Conservation (phyloP, 2,888 invertebrate genomes). For the Microctonus aethiopoides region DNA sequence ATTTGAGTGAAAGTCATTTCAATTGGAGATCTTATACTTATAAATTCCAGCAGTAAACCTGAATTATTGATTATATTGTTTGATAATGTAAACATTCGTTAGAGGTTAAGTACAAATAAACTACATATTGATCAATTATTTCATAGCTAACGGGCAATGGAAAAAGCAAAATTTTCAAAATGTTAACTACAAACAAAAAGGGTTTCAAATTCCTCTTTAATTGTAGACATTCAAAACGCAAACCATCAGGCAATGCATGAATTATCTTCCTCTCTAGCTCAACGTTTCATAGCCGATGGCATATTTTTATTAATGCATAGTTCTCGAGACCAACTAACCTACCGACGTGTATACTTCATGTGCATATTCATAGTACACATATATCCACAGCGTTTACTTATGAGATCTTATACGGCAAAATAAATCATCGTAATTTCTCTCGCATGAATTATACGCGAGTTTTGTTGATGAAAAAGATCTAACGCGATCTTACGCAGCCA, state of each 20-base stretch:
- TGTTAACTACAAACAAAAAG: not conserved
- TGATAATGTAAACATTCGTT: no score
- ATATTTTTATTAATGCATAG: conserved; percentile 29
- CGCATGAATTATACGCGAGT: conserved; percentile 21
- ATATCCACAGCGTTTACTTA: not conserved
- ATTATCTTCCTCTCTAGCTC: not conserved
- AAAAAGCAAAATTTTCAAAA: no score
- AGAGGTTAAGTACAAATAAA: no score
- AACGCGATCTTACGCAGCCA: conserved; percentile 30
- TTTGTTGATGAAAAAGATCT: conserved; percentile 13
- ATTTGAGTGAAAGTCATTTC: conserved; percentile 15
- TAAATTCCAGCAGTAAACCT: no score
- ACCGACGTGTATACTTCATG: not conserved
- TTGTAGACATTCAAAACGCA: no score
- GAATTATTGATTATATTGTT: no score
- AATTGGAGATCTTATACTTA: not conserved
- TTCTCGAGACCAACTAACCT: conserved; percentile 27
- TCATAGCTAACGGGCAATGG: no score
- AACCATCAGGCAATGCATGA: not conserved
- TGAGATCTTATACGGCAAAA: not conserved
- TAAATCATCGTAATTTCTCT: conserved; percentile 11
- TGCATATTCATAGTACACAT: not conserved
- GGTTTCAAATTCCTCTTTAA: not conserved
- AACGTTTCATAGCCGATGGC: conserved; percentile 2
- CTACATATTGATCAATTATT: no score